Conservation (phyloP, 2,797 vertebrate genomes). For the Podarcis siculus region DNA sequence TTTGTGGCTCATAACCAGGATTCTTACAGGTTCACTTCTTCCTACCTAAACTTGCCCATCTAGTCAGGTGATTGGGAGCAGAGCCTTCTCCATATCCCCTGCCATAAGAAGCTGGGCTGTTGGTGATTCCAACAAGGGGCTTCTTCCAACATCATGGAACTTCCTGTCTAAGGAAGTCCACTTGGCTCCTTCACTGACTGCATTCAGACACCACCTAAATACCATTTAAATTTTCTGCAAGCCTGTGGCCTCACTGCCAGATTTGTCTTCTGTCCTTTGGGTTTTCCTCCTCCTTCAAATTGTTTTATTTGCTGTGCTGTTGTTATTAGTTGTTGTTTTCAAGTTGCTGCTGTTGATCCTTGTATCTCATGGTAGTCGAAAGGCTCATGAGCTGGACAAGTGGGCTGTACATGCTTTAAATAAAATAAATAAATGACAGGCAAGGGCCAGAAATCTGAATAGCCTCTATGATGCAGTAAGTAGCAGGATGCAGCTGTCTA, state of each 20-base stretch:
- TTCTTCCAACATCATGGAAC: neutral
- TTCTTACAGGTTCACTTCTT: too few relatives aligned
- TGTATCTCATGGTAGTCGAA: neutral
- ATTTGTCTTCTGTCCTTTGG: neutral
- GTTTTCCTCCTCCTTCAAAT: neutral
- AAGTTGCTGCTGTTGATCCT: neutral
- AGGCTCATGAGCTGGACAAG: neutral
- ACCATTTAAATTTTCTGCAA: neutral
- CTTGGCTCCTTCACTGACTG: neutral
- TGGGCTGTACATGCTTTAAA: neutral
- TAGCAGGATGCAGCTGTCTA: neutral
- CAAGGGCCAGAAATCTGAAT: neutral
- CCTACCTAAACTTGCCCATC: too few relatives aligned
- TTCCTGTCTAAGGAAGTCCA: neutral
- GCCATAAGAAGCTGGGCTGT: too few relatives aligned
- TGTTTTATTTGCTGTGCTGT: neutral
- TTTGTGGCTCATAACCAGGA: too few relatives aligned
- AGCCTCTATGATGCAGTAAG: neutral
- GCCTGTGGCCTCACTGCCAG: neutral
- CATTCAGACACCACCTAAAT: neutral
- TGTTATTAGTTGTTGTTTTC: neutral
- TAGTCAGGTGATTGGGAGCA: neutral
- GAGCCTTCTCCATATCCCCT: neutral
- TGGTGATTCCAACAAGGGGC: neutral
- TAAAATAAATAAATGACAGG: neutral